Evolutionary conservation across 2,797 vertebrate species (phyloP), one percentile per base, ranked within the genome.

Genomic region (Sebastolobus altivelis): DNA sequence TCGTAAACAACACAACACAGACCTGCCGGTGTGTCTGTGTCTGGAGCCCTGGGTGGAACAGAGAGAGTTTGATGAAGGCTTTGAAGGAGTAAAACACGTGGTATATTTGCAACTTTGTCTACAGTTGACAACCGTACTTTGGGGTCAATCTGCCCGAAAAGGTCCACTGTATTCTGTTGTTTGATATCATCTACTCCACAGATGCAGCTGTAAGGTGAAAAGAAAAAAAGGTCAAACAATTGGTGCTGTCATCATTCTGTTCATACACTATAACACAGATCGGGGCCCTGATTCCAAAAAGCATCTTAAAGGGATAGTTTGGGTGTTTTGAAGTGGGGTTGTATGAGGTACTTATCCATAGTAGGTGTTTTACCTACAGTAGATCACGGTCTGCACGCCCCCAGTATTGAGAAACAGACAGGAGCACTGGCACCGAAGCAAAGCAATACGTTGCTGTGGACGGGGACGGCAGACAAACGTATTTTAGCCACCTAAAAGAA

Each of bases 11-110:
- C 98, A 98, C 93, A 97, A 92, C 87, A 99, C 97, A 72, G 97
- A 99, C 94, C 98, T 97, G 94, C 98, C 98, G 83, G 98, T 99
- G 93, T 97, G 97, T 95, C 97, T 99, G 96, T 98, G 95, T 95
- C 97, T 99, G 81, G 97, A 99, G 77, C 95, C 97, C 98, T 99
- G 89, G 14, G 83, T 81, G 37, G 55, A 77, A 77, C 18, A 82
- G 11, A 75, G 9, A 59, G 14, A 22, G 11, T 35, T 2, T 25
- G 18, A 62, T 82, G 5, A 83, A 22, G 31, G 16, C 6, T 80
- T 70, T 54, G 1, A 20, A 43, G n/a, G 4, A 69, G 29, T 63
- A 22, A 65, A 78, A 38, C 20, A 75, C 1, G 25, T 6, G 6
- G 13, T 1, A 22, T 1, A 75, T 68, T 18, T 66, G 20, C 3